Evolutionary conservation across 2,797 vertebrate genomes (phyloP), one percentile per base, ranked within the genome.

Genomic region (Eulemur mongoz): DNA sequence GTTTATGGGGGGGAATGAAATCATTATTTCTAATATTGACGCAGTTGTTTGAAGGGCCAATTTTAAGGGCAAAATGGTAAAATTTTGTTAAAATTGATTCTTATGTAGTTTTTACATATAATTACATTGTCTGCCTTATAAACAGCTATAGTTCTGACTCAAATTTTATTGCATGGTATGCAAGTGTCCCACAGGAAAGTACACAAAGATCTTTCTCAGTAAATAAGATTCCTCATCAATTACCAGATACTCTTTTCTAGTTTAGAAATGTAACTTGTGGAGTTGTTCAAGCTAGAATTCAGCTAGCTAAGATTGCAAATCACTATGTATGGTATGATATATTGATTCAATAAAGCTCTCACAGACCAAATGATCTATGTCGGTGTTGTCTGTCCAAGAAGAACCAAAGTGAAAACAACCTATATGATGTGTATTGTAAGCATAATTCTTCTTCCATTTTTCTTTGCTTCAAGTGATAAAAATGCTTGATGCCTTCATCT

Each of bases 361-460:
- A 86, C 14, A 79, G 27, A 61, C 32, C n/a, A 72, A 85, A 30
- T 89, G 38, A 75, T 90, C n/a, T 85, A 50, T 54, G 59, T 75
- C 79, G 12, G 54, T 43, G 14, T 20, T 96, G 9, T 80, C 52
- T 91, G 65, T 35, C 20, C 30, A 91, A 57, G 83, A 95, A 48
- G 32, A 83, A 97, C 2, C 2, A 69, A 94, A 96, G 85, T 67
- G 13, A 83, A 69, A 89, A 84, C 38, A 84, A 38, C 4, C n/a
- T 78, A 25, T 50, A 22, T 52, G 38, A 87, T 65, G 63, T 63
- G 69, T 63, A 48, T 75, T 86, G 7, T 25, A 89, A 94, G 11
- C 40, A 86, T 88, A 86, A 89, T 86, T 95, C 63, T 96, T 96
- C 48, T 96, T 23, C 23, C 54, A 75, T 75, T 92, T 93, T 92